phyloP scores from a whole-genome alignment of 2,113 vertebrate species.

The Emydura subglobosa region DNA sequence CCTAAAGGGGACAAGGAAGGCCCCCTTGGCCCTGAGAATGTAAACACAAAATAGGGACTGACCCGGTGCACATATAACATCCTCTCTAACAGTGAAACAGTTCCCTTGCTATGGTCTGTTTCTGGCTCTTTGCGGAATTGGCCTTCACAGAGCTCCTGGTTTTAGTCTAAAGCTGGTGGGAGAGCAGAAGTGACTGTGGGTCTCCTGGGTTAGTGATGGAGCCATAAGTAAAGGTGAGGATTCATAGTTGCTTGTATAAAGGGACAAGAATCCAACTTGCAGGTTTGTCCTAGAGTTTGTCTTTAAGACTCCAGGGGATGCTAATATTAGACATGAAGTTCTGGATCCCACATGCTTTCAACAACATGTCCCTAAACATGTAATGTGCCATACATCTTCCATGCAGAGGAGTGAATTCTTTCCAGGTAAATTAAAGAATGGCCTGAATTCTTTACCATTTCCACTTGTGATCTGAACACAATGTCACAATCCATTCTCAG shows the following conservation, averaged over 20 bases:
- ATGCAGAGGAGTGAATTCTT: background rate
- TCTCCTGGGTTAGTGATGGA: rapidly evolving
- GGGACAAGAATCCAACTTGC: background rate
- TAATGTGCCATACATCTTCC: background rate
- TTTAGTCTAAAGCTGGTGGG: background rate
- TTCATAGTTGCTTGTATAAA: background rate
- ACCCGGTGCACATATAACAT: background rate
- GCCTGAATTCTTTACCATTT: background rate
- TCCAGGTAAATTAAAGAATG: background rate
- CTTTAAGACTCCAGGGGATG: rapidly evolving
- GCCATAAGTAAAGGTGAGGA: background rate
- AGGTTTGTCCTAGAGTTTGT: background rate
- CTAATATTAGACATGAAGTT: background rate
- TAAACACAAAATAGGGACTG: background rate
- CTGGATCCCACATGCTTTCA: background rate
- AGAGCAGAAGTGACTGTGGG: background rate
- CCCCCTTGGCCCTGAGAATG: background rate
- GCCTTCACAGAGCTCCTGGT: background rate
- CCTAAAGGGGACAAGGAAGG: background rate
- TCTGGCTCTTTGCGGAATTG: background rate
- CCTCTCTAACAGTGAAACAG: background rate
- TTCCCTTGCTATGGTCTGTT: background rate
- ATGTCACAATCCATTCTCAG: background rate
- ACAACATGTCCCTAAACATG: background rate
- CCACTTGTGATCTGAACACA: background rate